A percentile compares a stretch with the other conserved stretches of the same genome.
These are phyloP conservation scores for Leptarthrus brevirostris DNA, from an alignment of 2,888 invertebrate genomes.

Conservation along the genomic window DNA sequence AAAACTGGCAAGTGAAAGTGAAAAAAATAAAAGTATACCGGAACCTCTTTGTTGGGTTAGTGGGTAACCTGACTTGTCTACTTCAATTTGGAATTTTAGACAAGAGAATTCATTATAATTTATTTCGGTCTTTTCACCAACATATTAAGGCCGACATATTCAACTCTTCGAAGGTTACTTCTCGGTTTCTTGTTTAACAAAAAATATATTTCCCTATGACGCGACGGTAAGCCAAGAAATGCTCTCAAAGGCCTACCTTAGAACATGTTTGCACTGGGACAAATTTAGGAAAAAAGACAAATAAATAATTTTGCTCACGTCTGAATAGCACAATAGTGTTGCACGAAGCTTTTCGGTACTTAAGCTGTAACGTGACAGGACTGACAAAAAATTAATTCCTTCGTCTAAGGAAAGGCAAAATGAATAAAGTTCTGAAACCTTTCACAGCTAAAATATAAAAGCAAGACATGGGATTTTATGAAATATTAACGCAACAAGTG, in stretches of 20 bases:
- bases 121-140: not conserved
- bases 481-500: slow-evolving; percentile 42
- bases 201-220: slow-evolving; percentile 24
- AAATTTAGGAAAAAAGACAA: slow-evolving; percentile 33
- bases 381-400: slow-evolving; percentile 43
- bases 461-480: slow-evolving; percentile 26
- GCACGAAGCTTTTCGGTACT: slow-evolving; percentile 45
- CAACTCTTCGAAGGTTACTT: not conserved
- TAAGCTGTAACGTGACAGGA: slow-evolving; percentile 44
- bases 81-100: too few relatives aligned
- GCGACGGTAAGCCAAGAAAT: slow-evolving; percentile 19
- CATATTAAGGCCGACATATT: not conserved
- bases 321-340: slow-evolving; percentile 45
- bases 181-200: too few relatives aligned
- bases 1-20: too few relatives aligned
- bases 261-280: slow-evolving; percentile 12
- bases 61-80: too few relatives aligned
- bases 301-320: slow-evolving; percentile 45
- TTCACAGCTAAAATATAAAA: slow-evolving; percentile 5
- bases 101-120: too few relatives aligned
- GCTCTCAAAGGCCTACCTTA: slow-evolving; percentile 12
- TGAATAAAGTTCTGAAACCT: slow-evolving; percentile 28
- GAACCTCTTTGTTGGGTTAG: too few relatives aligned
- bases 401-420: not conserved
- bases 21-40: too few relatives aligned